Evolutionary conservation across 1,140 invertebrate species (phyloP).

Genomic region (Magallana ariakensis): DNA sequence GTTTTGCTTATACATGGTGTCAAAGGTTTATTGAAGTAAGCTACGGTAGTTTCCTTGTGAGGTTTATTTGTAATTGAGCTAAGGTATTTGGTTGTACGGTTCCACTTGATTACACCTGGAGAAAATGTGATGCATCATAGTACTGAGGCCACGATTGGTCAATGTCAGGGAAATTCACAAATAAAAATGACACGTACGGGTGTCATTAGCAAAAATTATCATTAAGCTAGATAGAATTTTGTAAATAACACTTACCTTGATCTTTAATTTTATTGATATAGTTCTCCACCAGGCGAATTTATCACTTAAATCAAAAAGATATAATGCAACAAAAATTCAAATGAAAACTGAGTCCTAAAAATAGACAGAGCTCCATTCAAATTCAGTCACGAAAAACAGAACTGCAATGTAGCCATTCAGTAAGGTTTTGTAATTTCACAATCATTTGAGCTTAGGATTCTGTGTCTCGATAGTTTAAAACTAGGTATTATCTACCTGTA

Average conservation of each 20-base stretch:
- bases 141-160: neutral
- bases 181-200: neutral
- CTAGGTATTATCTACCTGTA: conserved; percentile 30
- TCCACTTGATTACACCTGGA: neutral
- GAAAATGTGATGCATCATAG: neutral
- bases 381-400: conserved; percentile 1
- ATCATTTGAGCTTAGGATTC: neutral
- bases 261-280: too few species aligned
- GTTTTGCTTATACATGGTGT: too few species aligned
- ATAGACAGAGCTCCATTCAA: conserved; percentile 4
- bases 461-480: conserved; percentile 13
- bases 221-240: too few species aligned
- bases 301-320: too few species aligned
- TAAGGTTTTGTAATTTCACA: conserved; percentile 23
- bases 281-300: too few species aligned
- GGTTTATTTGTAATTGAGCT: neutral
- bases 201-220: too few species aligned
- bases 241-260: too few species aligned
- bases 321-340: too few species aligned
- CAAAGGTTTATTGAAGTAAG: too few species aligned
- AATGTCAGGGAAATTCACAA: neutral
- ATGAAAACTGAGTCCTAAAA: neutral
- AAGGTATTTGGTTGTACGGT: neutral
- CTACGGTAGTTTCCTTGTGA: neutral
- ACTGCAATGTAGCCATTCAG: neutral